phyloP scores from a whole-genome alignment of 2,888 invertebrate genomes.

The Ormyrus labotus region DNA sequence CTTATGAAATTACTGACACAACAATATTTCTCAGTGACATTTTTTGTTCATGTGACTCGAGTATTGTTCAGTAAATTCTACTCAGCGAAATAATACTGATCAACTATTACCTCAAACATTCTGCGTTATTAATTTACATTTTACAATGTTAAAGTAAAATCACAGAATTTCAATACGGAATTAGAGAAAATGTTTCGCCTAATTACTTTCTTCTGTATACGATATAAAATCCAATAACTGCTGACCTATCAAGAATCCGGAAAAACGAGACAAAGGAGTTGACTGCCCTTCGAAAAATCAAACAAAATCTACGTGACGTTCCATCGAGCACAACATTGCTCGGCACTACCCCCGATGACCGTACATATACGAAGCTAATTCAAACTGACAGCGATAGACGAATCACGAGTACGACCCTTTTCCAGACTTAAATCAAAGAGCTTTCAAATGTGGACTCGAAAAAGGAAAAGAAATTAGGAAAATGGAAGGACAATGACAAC shows the following conservation, averaged over 20 bases:
- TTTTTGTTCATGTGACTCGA: no score
- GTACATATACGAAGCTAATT: conserved; percentile 62
- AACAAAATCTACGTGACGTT: conserved; percentile 46
- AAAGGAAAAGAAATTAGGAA: neutral
- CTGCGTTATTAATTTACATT: no score
- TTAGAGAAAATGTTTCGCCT: no score
- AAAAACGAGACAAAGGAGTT: conserved; percentile 34
- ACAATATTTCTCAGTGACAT: no score
- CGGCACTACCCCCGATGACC: conserved; percentile 38
- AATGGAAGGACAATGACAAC: neutral
- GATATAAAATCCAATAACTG: neutral
- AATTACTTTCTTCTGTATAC: no score
- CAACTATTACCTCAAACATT: no score
- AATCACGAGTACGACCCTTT: conserved; percentile 27
- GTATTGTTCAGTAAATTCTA: no score
- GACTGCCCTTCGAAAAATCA: neutral
- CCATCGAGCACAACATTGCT: conserved; percentile 34
- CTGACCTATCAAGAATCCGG: conserved; percentile 2
- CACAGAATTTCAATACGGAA: no score
- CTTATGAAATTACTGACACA: no score
- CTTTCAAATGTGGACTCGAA: no score
- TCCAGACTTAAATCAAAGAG: neutral
- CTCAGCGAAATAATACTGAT: no score
- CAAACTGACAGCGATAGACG: conserved; percentile 65
- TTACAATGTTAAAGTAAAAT: no score